Evolutionary conservation across 2,113 vertebrate genomes (phyloP).

Genomic region (Podarcis cretensis): DNA sequence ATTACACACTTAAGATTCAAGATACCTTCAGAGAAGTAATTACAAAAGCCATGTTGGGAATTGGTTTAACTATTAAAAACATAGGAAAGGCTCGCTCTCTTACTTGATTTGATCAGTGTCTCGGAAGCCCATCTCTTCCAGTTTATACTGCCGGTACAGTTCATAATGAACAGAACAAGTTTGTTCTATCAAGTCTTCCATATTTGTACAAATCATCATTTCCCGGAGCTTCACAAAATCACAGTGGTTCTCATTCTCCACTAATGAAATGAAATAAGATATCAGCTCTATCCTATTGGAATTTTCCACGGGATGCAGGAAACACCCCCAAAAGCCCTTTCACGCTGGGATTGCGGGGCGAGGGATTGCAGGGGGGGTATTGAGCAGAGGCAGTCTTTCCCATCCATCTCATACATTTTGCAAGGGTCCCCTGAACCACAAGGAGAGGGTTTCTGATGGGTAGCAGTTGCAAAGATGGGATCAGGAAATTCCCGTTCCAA

Average conservation of each 20-base stretch:
- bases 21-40: not conserved
- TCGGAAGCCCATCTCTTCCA: slow-evolving; percentile 90
- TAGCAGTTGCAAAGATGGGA: too few relatives aligned
- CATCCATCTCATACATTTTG: too few relatives aligned
- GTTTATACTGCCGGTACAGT: slow-evolving; percentile 87
- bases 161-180: slow-evolving; percentile 89
- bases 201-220: slow-evolving; percentile 94
- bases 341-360: not conserved
- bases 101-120: slow-evolving; percentile 85
- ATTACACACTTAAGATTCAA: not conserved
- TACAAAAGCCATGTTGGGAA: not conserved
- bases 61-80: not conserved
- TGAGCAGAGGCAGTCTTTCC: not conserved
- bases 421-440: too few relatives aligned
- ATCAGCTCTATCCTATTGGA: not conserved
- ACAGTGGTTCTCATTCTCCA: slow-evolving; percentile 94
- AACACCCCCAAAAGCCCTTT: not conserved
- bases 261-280: slow-evolving; percentile 67
- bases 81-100: not conserved
- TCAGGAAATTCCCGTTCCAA: too few relatives aligned
- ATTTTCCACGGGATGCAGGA: not conserved
- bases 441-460: too few relatives aligned
- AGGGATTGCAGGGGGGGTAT: not conserved
- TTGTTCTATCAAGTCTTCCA: slow-evolving; percentile 94
- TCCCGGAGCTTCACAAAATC: slow-evolving; percentile 92